Conservation (phyloP, 2,888 invertebrate genomes). For the Patella ulyssiponensis region DNA sequence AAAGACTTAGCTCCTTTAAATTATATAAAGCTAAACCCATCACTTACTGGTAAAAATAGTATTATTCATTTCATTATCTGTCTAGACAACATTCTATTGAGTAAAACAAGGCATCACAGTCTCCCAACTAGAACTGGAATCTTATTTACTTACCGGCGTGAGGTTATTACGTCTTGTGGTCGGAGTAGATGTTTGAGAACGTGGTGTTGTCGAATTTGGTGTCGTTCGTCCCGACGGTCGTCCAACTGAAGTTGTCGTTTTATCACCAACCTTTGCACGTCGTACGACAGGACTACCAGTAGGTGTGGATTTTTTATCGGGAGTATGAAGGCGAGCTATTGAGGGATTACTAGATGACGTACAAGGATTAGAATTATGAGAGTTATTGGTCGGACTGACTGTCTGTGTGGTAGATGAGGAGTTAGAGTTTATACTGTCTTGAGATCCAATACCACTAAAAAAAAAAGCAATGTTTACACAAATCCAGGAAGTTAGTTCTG, state of each 20-base stretch:
- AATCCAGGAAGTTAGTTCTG: no score
- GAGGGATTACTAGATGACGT: constrained; percentile 29
- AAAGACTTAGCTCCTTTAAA: no score
- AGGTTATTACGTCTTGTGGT: constrained; percentile 42
- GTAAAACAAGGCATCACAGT: no score
- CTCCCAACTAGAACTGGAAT: no score
- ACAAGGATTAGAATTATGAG: constrained; percentile 18
- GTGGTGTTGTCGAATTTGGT: neutral
- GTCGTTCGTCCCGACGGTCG: neutral
- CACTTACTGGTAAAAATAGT: no score
- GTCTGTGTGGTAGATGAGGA: constrained; percentile 21
- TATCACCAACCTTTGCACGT: constrained; percentile 33
- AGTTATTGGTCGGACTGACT: constrained; percentile 27
- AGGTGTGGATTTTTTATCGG: constrained; percentile 23
- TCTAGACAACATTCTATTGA: no score
- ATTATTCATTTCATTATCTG: no score
- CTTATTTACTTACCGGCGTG: constrained; percentile 42
- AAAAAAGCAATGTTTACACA: neutral
- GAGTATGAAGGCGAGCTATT: constrained; percentile 23
- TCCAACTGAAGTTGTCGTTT: constrained; percentile 5
- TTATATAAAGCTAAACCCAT: no score
- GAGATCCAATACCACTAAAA: constrained; percentile 32
- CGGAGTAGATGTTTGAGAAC: constrained; percentile 8
- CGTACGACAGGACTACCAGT: constrained; percentile 36
- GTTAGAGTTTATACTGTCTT: constrained; percentile 17